A percentile compares a stretch with the other conserved stretches of the same genome.
phyloP scores from a whole-genome alignment of 2,888 invertebrate species.

The Abrostola tripartita region DNA sequence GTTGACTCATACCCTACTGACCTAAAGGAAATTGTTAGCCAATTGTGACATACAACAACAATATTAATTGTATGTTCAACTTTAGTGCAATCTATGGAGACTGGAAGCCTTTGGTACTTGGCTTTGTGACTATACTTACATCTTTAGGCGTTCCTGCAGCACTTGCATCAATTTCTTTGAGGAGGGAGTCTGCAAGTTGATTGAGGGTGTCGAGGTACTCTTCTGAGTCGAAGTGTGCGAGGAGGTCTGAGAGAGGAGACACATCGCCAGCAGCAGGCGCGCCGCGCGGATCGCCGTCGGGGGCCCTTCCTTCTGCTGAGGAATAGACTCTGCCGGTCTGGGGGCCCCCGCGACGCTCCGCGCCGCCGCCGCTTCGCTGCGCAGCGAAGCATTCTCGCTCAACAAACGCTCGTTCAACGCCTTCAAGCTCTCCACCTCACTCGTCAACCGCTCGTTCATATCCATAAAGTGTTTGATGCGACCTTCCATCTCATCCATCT shows the following conservation, averaged over 20 bases:
- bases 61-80: background rate
- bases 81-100: background rate
- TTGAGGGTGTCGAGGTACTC: constrained; percentile 92
- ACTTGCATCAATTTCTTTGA: constrained; percentile 93
- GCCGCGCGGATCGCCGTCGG: constrained; percentile 92
- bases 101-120: background rate
- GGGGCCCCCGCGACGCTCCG: constrained; percentile 91
- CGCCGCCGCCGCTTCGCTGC: constrained; percentile 86
- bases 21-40: constrained; percentile 16
- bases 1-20: constrained; percentile 10
- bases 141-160: constrained; percentile 90
- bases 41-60: constrained; percentile 15
- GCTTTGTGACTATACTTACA: constrained; percentile 80
- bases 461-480: constrained; percentile 90
- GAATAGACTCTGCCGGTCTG: constrained; percentile 95
- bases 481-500: constrained; percentile 96
- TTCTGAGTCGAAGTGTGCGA: constrained; percentile 93
- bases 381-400: constrained; percentile 90
- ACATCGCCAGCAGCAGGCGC: constrained; percentile 92
- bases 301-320: constrained; percentile 98
- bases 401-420: constrained; percentile 91
- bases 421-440: constrained; percentile 90
- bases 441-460: constrained; percentile 89
- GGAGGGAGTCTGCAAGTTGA: constrained; percentile 94
- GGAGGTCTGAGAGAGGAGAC: constrained; percentile 95